Evolutionary conservation across 2,113 vertebrate genomes (phyloP), one percentile per base, ranked within the genome.

Genomic region (Sylvietta virens): DNA sequence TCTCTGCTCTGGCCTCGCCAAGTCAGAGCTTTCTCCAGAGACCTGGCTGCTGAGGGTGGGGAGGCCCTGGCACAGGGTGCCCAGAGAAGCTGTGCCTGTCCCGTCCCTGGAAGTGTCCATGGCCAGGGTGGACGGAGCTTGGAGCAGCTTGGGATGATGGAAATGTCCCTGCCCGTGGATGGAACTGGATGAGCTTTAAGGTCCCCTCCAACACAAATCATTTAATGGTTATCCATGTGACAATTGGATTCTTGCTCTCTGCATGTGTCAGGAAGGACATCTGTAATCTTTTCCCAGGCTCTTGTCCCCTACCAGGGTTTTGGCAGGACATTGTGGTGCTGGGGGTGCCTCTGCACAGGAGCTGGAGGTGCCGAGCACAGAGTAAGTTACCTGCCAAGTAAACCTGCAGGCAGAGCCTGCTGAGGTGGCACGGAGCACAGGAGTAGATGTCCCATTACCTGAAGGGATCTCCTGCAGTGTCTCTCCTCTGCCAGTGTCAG

Each of bases 91-190:
- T 72, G 50, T 65, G 51, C 33, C 15, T 1, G 58, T 35, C 27
- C 51, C 60, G 28, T 66, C 44, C 67, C 60, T 66, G 51, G 6
- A 13, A 33, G 23, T 65, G 67, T 39, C 27, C 77, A 65, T n/a
- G 44, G 37, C 44, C 51, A 20, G 51, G 4, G 0, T 72, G 35
- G 42, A 56, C 0, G 0, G 50, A 35, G 26, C 35, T 65, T 50
- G 23, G 60, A 51, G 60, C 23, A 51, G 0, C 4, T 23, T 30
- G 44, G 44, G 44, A 2, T 10, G 16, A 13, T 33, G 31, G 50
- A 73, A 44, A n/a, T 44, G 27, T 51, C 62, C 53, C 18, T 77
- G 45, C 18, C 27, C 1, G 0, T 15, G 37, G 16, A 11, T 37
- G 27, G 39, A 26, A 37, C 22, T 17, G 21, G 31, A 27, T 66